phyloP scores from a whole-genome alignment of 2,888 invertebrate species.

The Yponomeuta evonymella region DNA sequence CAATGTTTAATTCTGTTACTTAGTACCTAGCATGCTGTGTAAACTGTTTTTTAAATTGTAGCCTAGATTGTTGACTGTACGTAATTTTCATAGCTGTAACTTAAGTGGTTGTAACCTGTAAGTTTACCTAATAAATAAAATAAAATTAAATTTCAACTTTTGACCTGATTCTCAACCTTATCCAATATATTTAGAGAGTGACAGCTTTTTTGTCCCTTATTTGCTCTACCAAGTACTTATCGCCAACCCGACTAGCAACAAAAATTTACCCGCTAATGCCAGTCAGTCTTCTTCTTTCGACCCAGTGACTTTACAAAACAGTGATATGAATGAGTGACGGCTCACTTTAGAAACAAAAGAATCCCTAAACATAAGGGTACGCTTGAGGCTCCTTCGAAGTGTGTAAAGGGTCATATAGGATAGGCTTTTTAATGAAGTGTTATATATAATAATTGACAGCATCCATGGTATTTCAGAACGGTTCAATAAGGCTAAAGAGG shows the following conservation, averaged over 20 bases:
- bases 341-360: background rate
- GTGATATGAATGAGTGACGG: background rate
- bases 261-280: background rate
- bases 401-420: background rate
- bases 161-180: too few species aligned
- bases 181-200: too few species aligned
- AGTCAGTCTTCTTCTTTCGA: background rate
- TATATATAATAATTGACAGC: background rate
- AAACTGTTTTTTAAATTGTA: too few species aligned
- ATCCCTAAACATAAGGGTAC: background rate
- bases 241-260: background rate
- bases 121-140: too few species aligned
- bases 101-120: too few species aligned
- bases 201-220: too few species aligned
- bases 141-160: too few species aligned
- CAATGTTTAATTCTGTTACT: too few species aligned
- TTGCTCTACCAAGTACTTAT: background rate
- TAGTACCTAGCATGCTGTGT: too few species aligned
- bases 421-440: background rate
- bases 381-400: background rate
- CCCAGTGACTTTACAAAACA: background rate
- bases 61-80: too few species aligned
- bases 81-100: too few species aligned
- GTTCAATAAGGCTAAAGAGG: background rate
- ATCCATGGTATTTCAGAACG: background rate